phyloP scores from a whole-genome alignment of 35 echinoderm and acorn worm genomes.

The Apostichopus japonicus region DNA sequence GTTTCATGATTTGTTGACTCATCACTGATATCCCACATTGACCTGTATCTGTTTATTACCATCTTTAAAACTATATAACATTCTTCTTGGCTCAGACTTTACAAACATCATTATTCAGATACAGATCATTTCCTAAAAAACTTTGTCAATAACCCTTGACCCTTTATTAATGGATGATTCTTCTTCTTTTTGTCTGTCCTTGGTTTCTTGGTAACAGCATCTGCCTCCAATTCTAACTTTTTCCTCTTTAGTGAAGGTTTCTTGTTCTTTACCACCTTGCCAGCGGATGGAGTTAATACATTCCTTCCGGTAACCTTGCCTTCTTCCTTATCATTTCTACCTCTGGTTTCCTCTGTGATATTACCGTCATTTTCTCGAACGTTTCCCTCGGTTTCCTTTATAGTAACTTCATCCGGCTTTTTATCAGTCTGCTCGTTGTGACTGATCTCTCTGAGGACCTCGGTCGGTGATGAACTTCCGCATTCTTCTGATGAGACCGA shows the following conservation, averaged over 20 bases:
- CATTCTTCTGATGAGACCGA: background rate
- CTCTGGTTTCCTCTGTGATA: background rate
- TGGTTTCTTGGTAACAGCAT: background rate
- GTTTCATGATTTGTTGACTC: too few relatives aligned
- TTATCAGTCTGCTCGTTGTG: background rate
- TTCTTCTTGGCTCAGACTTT: too few relatives aligned
- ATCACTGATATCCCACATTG: too few relatives aligned
- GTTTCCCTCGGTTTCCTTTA: background rate
- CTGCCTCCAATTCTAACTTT: background rate
- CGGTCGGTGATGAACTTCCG: background rate
- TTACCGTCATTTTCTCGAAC: background rate
- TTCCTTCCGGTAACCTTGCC: background rate
- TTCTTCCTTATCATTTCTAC: background rate
- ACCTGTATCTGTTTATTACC: too few relatives aligned
- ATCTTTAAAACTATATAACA: too few relatives aligned
- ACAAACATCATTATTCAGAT: background rate
- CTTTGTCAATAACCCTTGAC: constrained; percentile 34
- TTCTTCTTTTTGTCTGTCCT: constrained; percentile 5
- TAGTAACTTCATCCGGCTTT: background rate
- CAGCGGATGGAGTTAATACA: background rate
- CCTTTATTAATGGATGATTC: background rate
- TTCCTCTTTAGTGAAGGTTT: constrained; percentile 18
- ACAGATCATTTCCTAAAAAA: constrained; percentile 8
- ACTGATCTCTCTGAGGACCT: background rate
- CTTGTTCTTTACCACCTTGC: constrained; percentile 3